Evolutionary conservation across 2,888 invertebrate genomes (phyloP).

Genomic region (Cremastinae sp.): DNA sequence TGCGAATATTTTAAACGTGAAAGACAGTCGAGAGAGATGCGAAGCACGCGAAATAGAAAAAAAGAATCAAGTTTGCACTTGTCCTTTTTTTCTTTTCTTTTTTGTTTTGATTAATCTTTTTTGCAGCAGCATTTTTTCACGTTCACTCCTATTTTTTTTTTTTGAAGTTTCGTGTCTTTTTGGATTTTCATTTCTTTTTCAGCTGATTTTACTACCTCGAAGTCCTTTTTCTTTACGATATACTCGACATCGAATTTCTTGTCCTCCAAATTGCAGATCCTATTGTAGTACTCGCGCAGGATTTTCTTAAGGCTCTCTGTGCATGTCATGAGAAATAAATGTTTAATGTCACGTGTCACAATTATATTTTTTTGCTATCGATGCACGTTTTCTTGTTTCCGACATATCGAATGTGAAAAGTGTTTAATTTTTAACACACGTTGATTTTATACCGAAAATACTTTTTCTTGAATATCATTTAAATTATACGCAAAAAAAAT

Average conservation of each 20-base stretch:
- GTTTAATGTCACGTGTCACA: slow-evolving; percentile 52
- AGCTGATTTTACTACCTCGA: slow-evolving; percentile 89
- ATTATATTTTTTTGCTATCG: slow-evolving; percentile 8
- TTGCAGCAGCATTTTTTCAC: slow-evolving; percentile 38
- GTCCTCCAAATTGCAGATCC: slow-evolving; percentile 94
- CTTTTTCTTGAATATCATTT: background rate
- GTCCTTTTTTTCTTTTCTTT: slow-evolving; percentile 56
- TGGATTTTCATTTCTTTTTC: slow-evolving; percentile 44
- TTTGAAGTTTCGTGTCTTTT: slow-evolving; percentile 22
- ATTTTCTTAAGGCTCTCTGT: slow-evolving; percentile 88
- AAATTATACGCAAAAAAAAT: slow-evolving; percentile 12
- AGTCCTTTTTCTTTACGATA: slow-evolving; percentile 98
- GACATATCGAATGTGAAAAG: background rate
- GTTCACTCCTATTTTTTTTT: slow-evolving; percentile 50
- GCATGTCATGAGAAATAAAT: slow-evolving; percentile 73
- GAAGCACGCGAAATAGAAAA: slow-evolving; percentile 56
- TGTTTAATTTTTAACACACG: background rate
- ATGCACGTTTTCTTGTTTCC: background rate
- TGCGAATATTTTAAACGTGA: too few relatives aligned
- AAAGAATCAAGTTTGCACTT: slow-evolving; percentile 56
- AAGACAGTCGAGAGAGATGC: slow-evolving; percentile 58
- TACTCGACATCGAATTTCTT: slow-evolving; percentile 99
- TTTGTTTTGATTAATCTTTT: slow-evolving; percentile 23
- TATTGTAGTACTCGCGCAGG: slow-evolving; percentile 92
- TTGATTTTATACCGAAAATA: background rate